Base-by-base conservation (phyloP, 2,888 invertebrate species). In the Rhamphomyia laevipes region DNA sequence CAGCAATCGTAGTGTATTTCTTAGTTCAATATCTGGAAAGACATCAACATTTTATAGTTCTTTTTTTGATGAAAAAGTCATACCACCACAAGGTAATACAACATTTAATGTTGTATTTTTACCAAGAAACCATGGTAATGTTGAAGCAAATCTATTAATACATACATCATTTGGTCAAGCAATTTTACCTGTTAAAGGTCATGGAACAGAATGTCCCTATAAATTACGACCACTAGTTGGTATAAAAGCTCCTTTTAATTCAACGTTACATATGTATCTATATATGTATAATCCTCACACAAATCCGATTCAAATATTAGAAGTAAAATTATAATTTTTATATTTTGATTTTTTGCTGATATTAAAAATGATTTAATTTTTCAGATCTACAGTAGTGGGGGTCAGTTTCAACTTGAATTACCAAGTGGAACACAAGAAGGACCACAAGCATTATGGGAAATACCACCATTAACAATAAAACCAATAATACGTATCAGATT, bases 31-130 rank as follows among this genome's bases (percentile, higher is more conserved):
- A 65, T 91, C 93, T 57, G 94, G 94, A 62, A 90, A 84, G 70
- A 91, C 92, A 59, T 84, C 88, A 33, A 89, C 93, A 74, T 96
- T 96, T 76, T 93, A 96, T 72, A 93, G 94, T 63, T 94, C 95
- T 57, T 95, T 96, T 77, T 95, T 95, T 72, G 86, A 92, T 65
- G 84, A 92, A 63, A 93, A 93, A 81, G 93, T 94, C 68, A 81
- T 96, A 67, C 84, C 87, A 61, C 91, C 94, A 51, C 80, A 84
- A 60, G 89, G 87, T 55, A 94, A 94, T 71, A 95, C 96, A 55
- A 84, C 91, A 55, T 94, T 97, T 73, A 92, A 86, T 74, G 91
- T 97, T 62, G 91, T 95, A 57, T 96, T 93, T 75, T 77, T 97
- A 61, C 94, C 95, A 33, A 80, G 95, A 62, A 85, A 86, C 71